A percentile compares a stretch with the other conserved stretches of the same genome.
Conservation (phyloP, 2,888 invertebrate genomes). For the Lymantria dispar region DNA sequence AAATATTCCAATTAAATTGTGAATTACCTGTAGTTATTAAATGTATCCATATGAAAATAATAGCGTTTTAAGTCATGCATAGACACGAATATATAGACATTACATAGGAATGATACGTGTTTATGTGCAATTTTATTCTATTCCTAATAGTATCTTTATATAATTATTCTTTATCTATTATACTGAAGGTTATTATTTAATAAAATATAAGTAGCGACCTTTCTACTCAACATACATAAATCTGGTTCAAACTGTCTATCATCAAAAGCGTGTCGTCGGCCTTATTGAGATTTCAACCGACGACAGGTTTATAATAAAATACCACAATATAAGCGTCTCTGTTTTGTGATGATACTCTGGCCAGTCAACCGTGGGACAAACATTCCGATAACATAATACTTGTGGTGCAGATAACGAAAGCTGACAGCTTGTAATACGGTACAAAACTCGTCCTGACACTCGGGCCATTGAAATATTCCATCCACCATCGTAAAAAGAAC, state of each 20-base stretch:
- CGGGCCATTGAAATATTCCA: conserved; percentile 55
- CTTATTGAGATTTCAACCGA: conserved; percentile 24
- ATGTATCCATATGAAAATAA: no score
- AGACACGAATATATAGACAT: no score
- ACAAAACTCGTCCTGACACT: conserved; percentile 69
- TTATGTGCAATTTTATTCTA: no score
- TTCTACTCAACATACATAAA: conserved; percentile 9
- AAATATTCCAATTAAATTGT: no score
- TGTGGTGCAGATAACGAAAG: conserved; percentile 63
- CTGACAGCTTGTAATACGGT: conserved; percentile 68
- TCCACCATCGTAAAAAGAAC: conserved; percentile 54
- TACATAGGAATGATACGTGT: no score
- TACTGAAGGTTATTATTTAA: no score
- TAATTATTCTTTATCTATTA: no score
- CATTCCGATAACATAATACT: conserved; percentile 53
- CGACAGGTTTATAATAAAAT: conserved; percentile 34
- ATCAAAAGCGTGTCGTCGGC: conserved; percentile 18
- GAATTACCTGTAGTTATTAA: no score
- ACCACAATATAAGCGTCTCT: conserved; percentile 25
- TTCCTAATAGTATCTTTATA: no score
- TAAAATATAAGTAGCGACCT: neutral
- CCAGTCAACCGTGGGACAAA: conserved; percentile 59
- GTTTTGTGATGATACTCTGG: conserved; percentile 27
- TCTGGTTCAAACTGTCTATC: conserved; percentile 19
- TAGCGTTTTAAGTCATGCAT: no score